Evolutionary conservation across 2,113 vertebrate genomes (phyloP), one percentile per base, ranked within the genome.

Genomic region (Eurypyga helias): DNA sequence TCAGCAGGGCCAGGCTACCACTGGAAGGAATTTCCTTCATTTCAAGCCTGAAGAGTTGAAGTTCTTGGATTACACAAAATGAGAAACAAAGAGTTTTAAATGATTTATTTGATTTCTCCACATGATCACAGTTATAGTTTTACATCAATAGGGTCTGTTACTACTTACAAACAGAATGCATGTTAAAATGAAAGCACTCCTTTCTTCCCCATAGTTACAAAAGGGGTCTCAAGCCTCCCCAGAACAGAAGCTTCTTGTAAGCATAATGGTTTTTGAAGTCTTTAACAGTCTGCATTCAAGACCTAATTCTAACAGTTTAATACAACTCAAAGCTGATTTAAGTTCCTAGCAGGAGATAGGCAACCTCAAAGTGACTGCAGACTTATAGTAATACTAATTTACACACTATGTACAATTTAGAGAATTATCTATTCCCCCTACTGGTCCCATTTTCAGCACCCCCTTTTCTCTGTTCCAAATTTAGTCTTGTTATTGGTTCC

Each of bases 71-170:
- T 94, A 96, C 91, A 98, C 82, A 87, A 97, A 92, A 96, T 96
- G 94, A 94, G 92, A 93, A 92, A 54, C 55, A 84, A 87, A 71
- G 90, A 88, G 89, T 98, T 98, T 98, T 98, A 97, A 98, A 99
- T 96, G 72, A 97, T 99, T 99, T 99, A 99, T 99, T 99, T 98
- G 98, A 97, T 98, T 99, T 99, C 97, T 98, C 98, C 98, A 99
- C 98, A 98, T 98, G 95, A 98, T 99, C 99, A 99, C 99, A 99
- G 99, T 99, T 99, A 98, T 98, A 98, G 98, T 98, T 99, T 98
- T 98, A 99, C 99, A 99, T 98, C 97, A 96, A 98, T 96, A 98
- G 98, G 98, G 97, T 98, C 98, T 98, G 96, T 98, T 98, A 99
- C 98, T 99, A 99, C 98, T 98, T 99, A 98, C 98, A 99, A 98